Evolutionary conservation across 2,113 vertebrate species (phyloP), one percentile per base, ranked within the genome.

Genomic region (Ellobius talpinus): DNA sequence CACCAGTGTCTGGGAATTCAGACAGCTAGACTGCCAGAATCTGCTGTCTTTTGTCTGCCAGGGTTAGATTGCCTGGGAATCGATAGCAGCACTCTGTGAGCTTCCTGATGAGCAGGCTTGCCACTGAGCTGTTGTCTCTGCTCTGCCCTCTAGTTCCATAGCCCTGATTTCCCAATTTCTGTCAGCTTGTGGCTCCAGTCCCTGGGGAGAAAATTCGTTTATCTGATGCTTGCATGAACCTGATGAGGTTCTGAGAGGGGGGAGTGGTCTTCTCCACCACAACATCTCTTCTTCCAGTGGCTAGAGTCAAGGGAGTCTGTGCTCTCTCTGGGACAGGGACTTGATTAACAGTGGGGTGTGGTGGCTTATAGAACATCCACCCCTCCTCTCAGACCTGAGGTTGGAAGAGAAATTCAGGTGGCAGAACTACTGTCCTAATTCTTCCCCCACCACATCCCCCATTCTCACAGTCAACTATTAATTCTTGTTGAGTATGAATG

Each of bases 171-270:
- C 76, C 61, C 45, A 12, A n/a, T 66, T 39, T 87, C 36, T 11
- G 31, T 58, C 91, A 85, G 87, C n/a, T 0, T 74, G 91, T 0
- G 10, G 13, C 65, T 8, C 58, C 24, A 39, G 74, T 4, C 77
- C 76, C 91, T 33, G 66, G 88, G 95, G 81, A 96, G 92, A 76
- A 92, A 87, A 74, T 65, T 72, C 14, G 55, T 86, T 92, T 90
- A 92, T 87, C 33, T 77, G 55, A 89, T 84, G 66, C 39, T 93
- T 84, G 17, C 76, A 3, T n/a, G 76, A 29, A 84, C 47, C 55
- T 86, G 85, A 92, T 58, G 90, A 90, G 52, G 58, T 82, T 73
- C 84, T 31, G 47, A 76, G 26, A 55, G 74, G 73, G 45, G 17
- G 36, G 36, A 84, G 77, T 47, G 23, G 73, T 29, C 91, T 78